A percentile compares a stretch with the other conserved stretches of the same genome.
phyloP scores from a whole-genome alignment of 2,113 vertebrate species.

The Carollia perspicillata region DNA sequence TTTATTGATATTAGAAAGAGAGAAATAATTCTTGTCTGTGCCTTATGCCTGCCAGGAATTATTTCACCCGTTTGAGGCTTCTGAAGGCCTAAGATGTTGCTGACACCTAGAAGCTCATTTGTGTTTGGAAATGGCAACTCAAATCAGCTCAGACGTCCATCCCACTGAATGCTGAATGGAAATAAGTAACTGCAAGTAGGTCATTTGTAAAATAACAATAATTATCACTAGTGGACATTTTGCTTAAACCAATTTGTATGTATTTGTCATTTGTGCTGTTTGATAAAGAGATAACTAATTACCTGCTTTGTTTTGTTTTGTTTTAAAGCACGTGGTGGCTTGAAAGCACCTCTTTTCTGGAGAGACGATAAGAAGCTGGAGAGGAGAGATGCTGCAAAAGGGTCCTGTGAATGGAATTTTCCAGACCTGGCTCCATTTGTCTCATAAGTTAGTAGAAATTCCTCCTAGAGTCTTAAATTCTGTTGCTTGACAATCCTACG shows the following conservation, averaged over 20 bases:
- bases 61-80: background rate
- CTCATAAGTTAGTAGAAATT: background rate
- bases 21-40: background rate
- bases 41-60: background rate
- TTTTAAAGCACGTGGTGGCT: background rate
- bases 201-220: background rate
- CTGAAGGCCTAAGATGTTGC: background rate
- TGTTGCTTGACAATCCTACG: background rate
- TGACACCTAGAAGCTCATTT: background rate
- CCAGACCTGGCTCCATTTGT: fast-evolving
- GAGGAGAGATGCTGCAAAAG: background rate
- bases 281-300: background rate
- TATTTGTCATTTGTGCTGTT: background rate
- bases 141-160: background rate
- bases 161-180: too few species aligned
- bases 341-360: background rate
- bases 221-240: background rate
- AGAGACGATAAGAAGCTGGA: background rate
- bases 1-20: too few species aligned
- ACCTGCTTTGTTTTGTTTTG: background rate
- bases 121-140: background rate
- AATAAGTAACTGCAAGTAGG: background rate
- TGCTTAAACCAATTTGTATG: background rate
- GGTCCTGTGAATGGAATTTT: background rate
- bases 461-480: background rate